Evolutionary conservation across 2,113 vertebrate species (phyloP).

Genomic region (Menura novaehollandiae): DNA sequence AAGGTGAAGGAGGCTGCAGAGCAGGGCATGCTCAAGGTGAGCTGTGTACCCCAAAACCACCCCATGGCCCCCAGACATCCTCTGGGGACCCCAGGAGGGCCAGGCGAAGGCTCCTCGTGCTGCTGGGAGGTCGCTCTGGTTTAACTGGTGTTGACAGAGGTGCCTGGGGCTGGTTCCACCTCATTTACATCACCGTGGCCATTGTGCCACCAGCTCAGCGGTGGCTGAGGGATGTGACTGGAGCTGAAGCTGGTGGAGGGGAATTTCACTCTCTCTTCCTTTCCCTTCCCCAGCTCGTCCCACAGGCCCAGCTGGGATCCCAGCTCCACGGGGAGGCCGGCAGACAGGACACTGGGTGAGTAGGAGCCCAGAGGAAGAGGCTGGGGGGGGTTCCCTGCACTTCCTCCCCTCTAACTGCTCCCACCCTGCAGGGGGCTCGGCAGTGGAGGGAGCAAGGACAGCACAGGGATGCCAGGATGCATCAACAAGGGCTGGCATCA

Average conservation of each 20-base stretch:
- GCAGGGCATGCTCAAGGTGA: conserved; percentile 66
- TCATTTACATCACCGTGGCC: neutral
- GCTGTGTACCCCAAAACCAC: neutral
- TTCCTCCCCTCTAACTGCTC: neutral
- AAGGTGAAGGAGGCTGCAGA: conserved; percentile 74
- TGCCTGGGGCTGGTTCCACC: fast-evolving
- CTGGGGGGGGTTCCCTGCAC: neutral
- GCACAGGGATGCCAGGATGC: fast-evolving
- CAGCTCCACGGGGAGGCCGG: fast-evolving
- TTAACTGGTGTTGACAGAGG: neutral
- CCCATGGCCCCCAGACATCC: neutral
- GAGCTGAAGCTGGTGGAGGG: neutral
- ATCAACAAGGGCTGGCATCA: neutral
- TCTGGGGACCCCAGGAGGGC: too few relatives aligned
- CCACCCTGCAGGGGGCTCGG: neutral
- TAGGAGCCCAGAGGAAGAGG: neutral
- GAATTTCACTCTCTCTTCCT: neutral
- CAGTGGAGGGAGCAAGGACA: neutral
- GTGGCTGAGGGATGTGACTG: fast-evolving
- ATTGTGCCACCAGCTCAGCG: neutral
- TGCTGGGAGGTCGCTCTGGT: fast-evolving
- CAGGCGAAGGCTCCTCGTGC: neutral
- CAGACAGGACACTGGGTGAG: neutral
- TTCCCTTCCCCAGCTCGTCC: conserved; percentile 52
- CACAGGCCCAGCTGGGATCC: conserved; percentile 55